These are phyloP conservation scores for Callopanchax toddi DNA, from an alignment of 2,113 vertebrate genomes.

Conservation along the genomic window DNA sequence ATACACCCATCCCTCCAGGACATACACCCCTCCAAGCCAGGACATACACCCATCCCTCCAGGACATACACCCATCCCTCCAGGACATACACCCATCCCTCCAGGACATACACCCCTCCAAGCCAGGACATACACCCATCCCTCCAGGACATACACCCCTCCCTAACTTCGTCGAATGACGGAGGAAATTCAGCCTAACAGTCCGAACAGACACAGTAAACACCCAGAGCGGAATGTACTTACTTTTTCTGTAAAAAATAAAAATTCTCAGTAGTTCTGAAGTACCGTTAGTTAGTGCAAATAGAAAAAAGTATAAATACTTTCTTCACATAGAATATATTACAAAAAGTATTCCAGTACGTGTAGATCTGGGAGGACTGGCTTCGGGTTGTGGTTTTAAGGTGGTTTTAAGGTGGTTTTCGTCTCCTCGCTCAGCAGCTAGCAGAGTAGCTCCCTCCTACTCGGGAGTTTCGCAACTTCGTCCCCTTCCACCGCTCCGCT, in stretches of 20 bases:
- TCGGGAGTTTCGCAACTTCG: constrained; percentile 81
- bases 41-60: too few relatives aligned
- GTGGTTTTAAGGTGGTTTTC: constrained; percentile 55
- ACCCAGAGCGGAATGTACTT: constrained; percentile 61
- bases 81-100: too few relatives aligned
- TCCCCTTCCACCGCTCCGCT: constrained; percentile 45
- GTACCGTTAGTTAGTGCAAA: constrained; percentile 84
- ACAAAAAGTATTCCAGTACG: constrained; percentile 80
- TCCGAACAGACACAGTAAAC: constrained; percentile 27
- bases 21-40: too few relatives aligned
- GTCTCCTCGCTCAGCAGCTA: constrained; percentile 69
- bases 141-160: constrained; percentile 56
- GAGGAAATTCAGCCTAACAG: constrained; percentile 74
- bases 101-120: too few relatives aligned
- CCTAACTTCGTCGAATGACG: constrained; percentile 76
- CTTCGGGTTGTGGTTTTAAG: constrained; percentile 46
- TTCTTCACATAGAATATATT: constrained; percentile 77
- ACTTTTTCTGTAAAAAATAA: constrained; percentile 68
- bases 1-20: constrained; percentile 70
- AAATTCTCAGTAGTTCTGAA: constrained; percentile 79
- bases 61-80: too few relatives aligned
- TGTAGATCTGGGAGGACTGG: constrained; percentile 67
- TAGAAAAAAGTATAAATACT: constrained; percentile 80
- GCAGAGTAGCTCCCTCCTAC: constrained; percentile 68
- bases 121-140: constrained; percentile 14